Percentiles rank a stretch among this genome's conserved stretches.
Conservation (phyloP, 2,113 vertebrate genomes). For the Labrus mixtus region DNA sequence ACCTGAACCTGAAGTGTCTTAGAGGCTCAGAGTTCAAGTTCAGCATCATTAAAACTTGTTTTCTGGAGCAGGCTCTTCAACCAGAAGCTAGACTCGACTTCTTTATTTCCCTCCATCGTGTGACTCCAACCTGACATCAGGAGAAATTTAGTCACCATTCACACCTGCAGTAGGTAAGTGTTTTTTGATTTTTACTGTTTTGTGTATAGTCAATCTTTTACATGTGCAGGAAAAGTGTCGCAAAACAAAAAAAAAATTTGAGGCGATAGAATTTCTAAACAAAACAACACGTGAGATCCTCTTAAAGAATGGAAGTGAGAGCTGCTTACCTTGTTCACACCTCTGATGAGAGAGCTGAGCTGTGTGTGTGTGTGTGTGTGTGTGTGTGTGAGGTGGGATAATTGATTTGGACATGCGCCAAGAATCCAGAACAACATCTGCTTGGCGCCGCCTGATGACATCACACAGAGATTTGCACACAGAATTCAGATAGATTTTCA, state of each 20-base stretch:
- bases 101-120: too few relatives aligned
- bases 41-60: too few relatives aligned
- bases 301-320: conserved; percentile 28
- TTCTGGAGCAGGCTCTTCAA: too few relatives aligned
- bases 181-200: too few relatives aligned
- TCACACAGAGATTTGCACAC: conserved; percentile 38
- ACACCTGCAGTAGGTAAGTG: too few relatives aligned
- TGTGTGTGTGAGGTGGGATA: conserved; percentile 67
- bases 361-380: conserved; percentile 42
- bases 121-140: too few relatives aligned
- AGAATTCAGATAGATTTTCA: not conserved
- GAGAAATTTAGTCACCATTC: too few relatives aligned
- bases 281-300: not conserved
- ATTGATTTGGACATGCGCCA: conserved; percentile 83
- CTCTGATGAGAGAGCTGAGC: conserved; percentile 69
- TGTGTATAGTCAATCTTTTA: too few relatives aligned
- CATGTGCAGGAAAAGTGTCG: too few relatives aligned
- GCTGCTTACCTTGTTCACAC: conserved; percentile 81
- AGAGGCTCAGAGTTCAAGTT: too few relatives aligned
- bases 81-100: too few relatives aligned
- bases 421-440: conserved; percentile 71
- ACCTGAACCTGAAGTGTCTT: too few relatives aligned
- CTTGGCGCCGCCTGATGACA: conserved; percentile 49
- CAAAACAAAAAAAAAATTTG: not conserved
- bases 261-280: not conserved